Evolutionary conservation across 2,888 invertebrate genomes (phyloP).

Genomic region (Chymomyza caudatula): DNA sequence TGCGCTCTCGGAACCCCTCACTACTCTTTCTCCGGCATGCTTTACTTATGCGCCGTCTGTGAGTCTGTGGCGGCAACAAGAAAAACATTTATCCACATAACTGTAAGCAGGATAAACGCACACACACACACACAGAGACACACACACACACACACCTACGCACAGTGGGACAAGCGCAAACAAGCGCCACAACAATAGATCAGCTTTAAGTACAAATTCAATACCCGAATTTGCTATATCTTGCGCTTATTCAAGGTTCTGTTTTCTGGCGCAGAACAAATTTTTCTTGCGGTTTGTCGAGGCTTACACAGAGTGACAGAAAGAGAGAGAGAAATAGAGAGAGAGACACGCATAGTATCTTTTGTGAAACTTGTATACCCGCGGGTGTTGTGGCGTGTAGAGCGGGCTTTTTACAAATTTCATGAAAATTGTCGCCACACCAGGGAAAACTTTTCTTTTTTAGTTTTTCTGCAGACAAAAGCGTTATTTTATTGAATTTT

Average conservation of each 20-base stretch:
- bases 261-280: conserved; percentile 39
- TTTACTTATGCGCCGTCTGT: conserved; percentile 9
- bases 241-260: background rate
- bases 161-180: conserved; percentile 10
- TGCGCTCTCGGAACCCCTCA: background rate
- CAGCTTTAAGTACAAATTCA: conserved; percentile 65
- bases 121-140: conserved; percentile 19
- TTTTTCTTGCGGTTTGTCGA: conserved; percentile 22
- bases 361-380: conserved; percentile 56
- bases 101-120: conserved; percentile 55
- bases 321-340: background rate
- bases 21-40: background rate
- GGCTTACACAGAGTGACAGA: conserved; percentile 27
- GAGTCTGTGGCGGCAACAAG: conserved; percentile 39
- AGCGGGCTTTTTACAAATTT: conserved; percentile 42
- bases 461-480: conserved; percentile 52
- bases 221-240: conserved; percentile 13
- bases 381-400: background rate
- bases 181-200: conserved; percentile 55
- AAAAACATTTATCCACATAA: conserved; percentile 61
- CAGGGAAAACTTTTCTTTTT: conserved; percentile 30
- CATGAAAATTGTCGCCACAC: conserved; percentile 53
- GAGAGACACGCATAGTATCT: background rate
- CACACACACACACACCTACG: conserved; percentile 15
- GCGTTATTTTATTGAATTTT: conserved; percentile 71